Evolutionary conservation across 2,888 invertebrate species (phyloP), one percentile per base, ranked within the genome.

Genomic region (Erebia ligea): DNA sequence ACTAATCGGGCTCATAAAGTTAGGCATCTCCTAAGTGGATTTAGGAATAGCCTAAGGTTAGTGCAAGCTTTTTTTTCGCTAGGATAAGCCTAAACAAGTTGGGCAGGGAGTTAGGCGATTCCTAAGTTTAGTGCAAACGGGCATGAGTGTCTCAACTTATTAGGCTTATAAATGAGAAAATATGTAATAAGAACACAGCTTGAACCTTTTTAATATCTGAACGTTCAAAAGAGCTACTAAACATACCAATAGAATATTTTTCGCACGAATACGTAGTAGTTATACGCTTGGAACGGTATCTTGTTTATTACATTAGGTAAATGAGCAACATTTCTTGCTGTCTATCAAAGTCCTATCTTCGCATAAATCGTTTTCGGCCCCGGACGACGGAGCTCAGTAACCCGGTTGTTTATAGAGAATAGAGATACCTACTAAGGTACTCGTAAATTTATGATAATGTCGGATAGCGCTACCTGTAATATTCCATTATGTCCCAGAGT

Each of bases 261-360:
- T 54, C 17, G 10, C 17, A 17, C 10, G 54, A 54, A 54, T 52
- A 52, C 52, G 9, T 10, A 52, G 34, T 34, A 34, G 34, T 6
- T 34, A 52, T 52, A 52, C 52, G n/a, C 52, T 52, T 17, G 8
- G 19, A 21, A 21, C 19, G 21, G 21, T 40, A 59, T 17, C 59
- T 59, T 59, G 17, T 59, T 59, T 59, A 40, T 59, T 40, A 40
- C 40, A 42, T 48, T 48, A 62, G 48, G 62, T 62, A 62, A 62
- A 62, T 62, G 62, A 62, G 45, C 8, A 21, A 21, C 48, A 9
- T 48, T 21, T 45, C 62, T 48, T 9, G 62, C 62, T 21, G 48
- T 21, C 62, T 48, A 15, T 48, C 48, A 62, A 62, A 21, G 45
- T 48, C 2, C 48, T 48, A 62, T 48, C 48, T 62, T 62, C 15